Evolutionary conservation across 92 coral and sea anemone species (phyloP).

Genomic region (Diadumene lineata): DNA sequence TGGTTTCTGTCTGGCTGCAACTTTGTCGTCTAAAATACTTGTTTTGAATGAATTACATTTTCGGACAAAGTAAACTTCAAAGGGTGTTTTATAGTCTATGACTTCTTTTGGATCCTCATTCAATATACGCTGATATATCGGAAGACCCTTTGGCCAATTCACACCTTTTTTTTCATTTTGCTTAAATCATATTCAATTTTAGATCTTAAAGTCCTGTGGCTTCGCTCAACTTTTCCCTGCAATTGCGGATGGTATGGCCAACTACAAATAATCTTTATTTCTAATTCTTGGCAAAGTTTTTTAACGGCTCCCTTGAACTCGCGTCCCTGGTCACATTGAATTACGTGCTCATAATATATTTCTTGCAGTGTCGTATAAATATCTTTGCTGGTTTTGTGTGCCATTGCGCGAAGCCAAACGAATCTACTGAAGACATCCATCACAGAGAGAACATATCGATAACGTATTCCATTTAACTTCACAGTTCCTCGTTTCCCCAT

Average conservation of each 20-base stretch:
- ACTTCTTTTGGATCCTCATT: constrained; percentile 59
- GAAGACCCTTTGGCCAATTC: constrained; percentile 44
- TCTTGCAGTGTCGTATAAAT: constrained; percentile 23
- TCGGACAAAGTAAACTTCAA: constrained; percentile 31
- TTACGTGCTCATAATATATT: constrained; percentile 34
- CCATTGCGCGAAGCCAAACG: constrained; percentile 28
- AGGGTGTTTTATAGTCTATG: no score
- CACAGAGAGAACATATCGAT: constrained; percentile 26
- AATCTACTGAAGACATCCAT: constrained; percentile 35
- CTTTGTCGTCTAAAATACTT: constrained; percentile 21
- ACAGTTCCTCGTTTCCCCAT: constrained; percentile 38
- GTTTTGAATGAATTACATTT: constrained; percentile 32
- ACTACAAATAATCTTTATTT: constrained; percentile 40
- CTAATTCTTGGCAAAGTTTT: constrained; percentile 25
- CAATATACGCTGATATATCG: constrained; percentile 25
- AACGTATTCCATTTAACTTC: constrained; percentile 7
- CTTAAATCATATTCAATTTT: constrained; percentile 56
- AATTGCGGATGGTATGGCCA: constrained; percentile 51
- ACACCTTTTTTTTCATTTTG: constrained; percentile 40
- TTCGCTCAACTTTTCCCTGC: constrained; percentile 43
- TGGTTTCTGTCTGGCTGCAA: constrained; percentile 11
- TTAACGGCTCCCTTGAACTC: constrained; percentile 56
- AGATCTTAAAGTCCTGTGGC: constrained; percentile 35
- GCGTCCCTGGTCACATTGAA: constrained; percentile 51
- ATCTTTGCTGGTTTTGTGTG: constrained; percentile 7